Evolutionary conservation across 1,140 invertebrate species (phyloP).

Genomic region (Metopolophium dirhodum): DNA sequence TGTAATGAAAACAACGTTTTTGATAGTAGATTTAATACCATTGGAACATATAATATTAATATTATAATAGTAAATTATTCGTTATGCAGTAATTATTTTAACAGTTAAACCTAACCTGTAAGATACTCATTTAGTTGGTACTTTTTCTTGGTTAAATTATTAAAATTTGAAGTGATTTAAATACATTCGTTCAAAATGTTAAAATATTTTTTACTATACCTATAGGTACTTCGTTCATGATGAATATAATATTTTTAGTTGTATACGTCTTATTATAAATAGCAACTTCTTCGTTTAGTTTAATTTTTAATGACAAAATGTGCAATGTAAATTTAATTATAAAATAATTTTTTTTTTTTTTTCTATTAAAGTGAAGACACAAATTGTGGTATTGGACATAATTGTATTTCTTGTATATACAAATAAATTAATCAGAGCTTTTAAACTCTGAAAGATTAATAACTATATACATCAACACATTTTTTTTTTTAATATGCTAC

Average conservation of each 20-base stretch:
- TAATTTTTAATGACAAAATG: no score
- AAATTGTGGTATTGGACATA: not conserved
- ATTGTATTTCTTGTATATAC: not conserved
- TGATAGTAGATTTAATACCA: not conserved
- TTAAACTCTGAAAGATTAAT: not conserved
- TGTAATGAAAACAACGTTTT: not conserved
- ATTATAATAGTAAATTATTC: no score
- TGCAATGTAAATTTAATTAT: not conserved
- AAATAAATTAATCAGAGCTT: not conserved
- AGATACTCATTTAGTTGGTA: not conserved
- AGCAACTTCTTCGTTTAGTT: not conserved
- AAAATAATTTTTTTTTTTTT: not conserved
- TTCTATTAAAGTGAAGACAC: no score
- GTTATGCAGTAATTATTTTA: not conserved
- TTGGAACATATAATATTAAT: no score
- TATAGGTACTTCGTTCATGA: not conserved
- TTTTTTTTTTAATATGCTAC: no score
- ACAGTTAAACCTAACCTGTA: not conserved
- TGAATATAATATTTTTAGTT: not conserved
- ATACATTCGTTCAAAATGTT: not conserved
- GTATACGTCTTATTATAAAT: not conserved
- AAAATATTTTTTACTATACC: not conserved
- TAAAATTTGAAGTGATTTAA: not conserved
- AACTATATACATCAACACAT: not conserved
- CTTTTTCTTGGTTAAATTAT: not conserved